These are phyloP conservation scores for Hippocampus abdominalis DNA, from an alignment of 2,113 vertebrate genomes.

Conservation along the genomic window DNA sequence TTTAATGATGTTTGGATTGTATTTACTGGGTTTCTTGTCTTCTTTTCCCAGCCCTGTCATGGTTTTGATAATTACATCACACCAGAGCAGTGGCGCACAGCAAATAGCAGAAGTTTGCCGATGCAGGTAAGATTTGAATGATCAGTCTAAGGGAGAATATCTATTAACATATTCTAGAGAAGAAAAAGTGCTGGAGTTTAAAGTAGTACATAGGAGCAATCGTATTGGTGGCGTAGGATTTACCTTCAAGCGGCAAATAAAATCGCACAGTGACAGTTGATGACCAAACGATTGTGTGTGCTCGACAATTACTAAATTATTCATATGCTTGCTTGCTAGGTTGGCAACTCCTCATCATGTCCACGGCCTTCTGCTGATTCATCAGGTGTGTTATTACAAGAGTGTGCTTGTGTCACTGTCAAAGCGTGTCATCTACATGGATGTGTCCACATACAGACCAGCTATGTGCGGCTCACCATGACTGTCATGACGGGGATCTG, in stretches of 20 bases:
- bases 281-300: too few relatives aligned
- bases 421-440: neutral
- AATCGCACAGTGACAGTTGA: too few relatives aligned
- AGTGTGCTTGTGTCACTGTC: neutral
- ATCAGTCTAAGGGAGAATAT: too few relatives aligned
- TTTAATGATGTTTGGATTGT: neutral
- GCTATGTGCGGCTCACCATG: slow-evolving; percentile 5
- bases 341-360: slow-evolving; percentile 4
- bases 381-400: slow-evolving; percentile 34
- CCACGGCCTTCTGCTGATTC: slow-evolving; percentile 5
- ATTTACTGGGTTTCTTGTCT: slow-evolving; percentile 9
- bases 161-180: too few relatives aligned
- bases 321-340: slow-evolving; percentile 27
- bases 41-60: slow-evolving; percentile 37
- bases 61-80: slow-evolving; percentile 58
- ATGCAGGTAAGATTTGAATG: slow-evolving; percentile 40
- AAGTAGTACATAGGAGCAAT: too few relatives aligned
- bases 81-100: slow-evolving; percentile 58
- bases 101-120: slow-evolving; percentile 25
- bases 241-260: too few relatives aligned
- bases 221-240: too few relatives aligned
- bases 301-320: neutral
- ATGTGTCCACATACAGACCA: slow-evolving; percentile 21
- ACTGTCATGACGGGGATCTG: neutral
- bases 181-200: too few relatives aligned